Evolutionary conservation across 2,888 invertebrate genomes (phyloP).

Genomic region (Tanytarsus gracilentus): DNA sequence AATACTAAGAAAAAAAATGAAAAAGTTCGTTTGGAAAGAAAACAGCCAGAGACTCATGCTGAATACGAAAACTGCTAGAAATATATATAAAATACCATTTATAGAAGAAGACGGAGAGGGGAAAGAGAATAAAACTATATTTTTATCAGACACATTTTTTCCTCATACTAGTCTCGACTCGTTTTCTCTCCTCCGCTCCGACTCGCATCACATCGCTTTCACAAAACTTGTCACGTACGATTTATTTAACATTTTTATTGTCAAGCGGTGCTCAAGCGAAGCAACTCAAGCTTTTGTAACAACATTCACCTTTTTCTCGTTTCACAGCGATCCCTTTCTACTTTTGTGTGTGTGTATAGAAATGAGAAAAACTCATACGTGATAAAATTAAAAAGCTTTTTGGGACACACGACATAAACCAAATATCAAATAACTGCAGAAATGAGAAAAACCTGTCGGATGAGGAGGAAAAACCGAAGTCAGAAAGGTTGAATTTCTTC

Average conservation of each 20-base stretch:
- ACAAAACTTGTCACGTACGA: constrained; percentile 15
- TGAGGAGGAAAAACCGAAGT: neutral
- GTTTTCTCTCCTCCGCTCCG: neutral
- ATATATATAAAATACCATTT: neutral
- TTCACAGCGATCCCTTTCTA: neutral
- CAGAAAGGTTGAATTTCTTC: neutral
- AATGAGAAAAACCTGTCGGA: neutral
- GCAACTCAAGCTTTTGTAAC: neutral
- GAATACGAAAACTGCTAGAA: neutral
- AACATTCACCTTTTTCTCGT: constrained; percentile 10
- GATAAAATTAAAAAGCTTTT: constrained; percentile 13
- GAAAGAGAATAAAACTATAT: constrained; percentile 6
- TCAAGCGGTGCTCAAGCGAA: constrained; percentile 10
- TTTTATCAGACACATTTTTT: constrained; percentile 5
- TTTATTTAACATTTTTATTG: constrained; percentile 15
- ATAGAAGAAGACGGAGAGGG: neutral
- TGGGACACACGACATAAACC: constrained; percentile 12
- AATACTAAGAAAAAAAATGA: neutral
- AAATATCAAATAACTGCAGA: constrained; percentile 13
- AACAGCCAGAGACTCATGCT: no score
- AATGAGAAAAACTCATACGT: constrained; percentile 8
- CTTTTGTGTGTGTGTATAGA: neutral
- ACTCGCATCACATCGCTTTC: neutral
- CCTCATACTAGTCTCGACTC: neutral
- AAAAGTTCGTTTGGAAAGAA: constrained; percentile 1